These are phyloP conservation scores for Gymnoscelis rufifasciata DNA, from an alignment of 2,888 invertebrate genomes.

Conservation along the genomic window DNA sequence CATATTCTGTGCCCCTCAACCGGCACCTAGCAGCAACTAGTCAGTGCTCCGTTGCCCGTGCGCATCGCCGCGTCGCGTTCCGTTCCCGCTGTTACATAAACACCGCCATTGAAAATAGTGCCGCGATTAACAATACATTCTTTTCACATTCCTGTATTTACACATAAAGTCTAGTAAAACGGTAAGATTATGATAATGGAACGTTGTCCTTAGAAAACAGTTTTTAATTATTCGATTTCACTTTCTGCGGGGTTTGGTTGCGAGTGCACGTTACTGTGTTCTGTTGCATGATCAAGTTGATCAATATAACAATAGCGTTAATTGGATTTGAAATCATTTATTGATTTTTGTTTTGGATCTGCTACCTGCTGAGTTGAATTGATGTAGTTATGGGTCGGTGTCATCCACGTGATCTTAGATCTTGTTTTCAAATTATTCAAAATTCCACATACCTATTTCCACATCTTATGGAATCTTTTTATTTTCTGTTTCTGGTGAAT, in stretches of 20 bases:
- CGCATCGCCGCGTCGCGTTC: conserved; percentile 36
- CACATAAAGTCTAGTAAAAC: conserved; percentile 37
- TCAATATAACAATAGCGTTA: conserved; percentile 18
- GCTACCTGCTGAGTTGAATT: no score
- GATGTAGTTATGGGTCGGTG: no score
- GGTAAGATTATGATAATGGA: conserved; percentile 37
- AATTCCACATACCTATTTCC: no score
- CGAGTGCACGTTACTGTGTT: conserved; percentile 13
- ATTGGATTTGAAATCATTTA: conserved; percentile 9
- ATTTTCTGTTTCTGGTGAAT: no score
- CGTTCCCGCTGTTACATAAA: conserved; percentile 54
- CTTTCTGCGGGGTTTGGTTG: conserved; percentile 48
- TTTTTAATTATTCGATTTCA: conserved; percentile 47
- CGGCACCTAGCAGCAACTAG: conserved; percentile 18
- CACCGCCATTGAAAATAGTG: conserved; percentile 35
- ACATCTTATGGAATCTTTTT: no score
- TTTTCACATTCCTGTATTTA: conserved; percentile 28
- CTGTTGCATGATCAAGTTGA: conserved; percentile 25
- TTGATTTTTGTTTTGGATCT: conserved; percentile 28
- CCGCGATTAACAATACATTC: conserved; percentile 22
- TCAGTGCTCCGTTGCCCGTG: conserved; percentile 54
- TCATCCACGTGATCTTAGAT: no score
- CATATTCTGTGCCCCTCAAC: conserved; percentile 9
- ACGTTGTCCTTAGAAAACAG: conserved; percentile 27
- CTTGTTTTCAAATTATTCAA: no score